A percentile compares a stretch with the other conserved stretches of the same genome.
Conservation (phyloP, 1,140 invertebrate species). For the Teleopsis dalmanni region DNA sequence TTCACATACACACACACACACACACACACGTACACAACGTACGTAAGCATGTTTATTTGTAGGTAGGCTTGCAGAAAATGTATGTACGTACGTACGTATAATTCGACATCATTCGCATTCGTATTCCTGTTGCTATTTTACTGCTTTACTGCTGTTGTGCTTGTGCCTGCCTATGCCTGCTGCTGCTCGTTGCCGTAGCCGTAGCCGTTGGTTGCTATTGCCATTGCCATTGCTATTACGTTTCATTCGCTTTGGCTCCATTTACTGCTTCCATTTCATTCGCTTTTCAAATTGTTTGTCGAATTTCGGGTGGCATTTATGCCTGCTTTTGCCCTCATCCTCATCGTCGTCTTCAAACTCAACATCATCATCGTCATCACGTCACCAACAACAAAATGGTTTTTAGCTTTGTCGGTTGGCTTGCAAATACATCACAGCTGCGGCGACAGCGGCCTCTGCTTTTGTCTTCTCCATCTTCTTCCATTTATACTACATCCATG, state of each 20-base stretch:
- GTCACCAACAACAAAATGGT: no score
- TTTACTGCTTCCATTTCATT: constrained; percentile 8
- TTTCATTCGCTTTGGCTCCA: background rate
- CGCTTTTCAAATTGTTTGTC: constrained; percentile 8
- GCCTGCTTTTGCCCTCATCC: background rate
- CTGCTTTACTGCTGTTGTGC: no score
- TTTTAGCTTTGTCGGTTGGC: no score
- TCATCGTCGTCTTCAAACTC: no score
- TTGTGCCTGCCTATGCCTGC: background rate
- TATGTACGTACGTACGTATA: no score
- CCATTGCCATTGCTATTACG: background rate
- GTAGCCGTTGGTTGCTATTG: background rate
- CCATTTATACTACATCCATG: no score
- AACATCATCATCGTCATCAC: no score
- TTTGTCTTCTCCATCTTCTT: background rate
- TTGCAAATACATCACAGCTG: background rate
- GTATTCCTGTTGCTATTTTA: no score
- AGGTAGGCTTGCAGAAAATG: no score
- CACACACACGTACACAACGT: background rate
- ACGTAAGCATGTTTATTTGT: background rate
- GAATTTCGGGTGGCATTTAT: constrained; percentile 2
- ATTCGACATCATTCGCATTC: no score
- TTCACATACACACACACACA: constrained; percentile 1
- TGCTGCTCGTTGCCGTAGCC: background rate
- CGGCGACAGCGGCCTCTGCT: constrained; percentile 1